Conservation (phyloP, 2,888 invertebrate genomes). For the Oxycera nigricornis region DNA sequence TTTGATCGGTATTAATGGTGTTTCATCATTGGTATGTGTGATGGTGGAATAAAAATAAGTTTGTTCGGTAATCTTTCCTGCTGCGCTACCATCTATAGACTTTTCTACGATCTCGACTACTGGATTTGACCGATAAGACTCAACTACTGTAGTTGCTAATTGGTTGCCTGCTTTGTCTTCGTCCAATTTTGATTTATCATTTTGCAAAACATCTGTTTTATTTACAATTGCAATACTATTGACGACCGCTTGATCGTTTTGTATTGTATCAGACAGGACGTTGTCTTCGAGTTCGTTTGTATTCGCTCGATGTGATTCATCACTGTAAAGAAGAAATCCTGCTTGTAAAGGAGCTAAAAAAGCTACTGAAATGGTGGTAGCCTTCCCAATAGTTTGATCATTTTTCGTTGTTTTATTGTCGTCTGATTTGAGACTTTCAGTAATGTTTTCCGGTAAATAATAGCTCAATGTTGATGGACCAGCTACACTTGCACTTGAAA, state of each 20-base stretch:
- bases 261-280: constrained; percentile 7
- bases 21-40: neutral
- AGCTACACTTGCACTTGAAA: neutral
- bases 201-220: too few relatives aligned
- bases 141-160: neutral
- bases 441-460: neutral
- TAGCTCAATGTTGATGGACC: neutral
- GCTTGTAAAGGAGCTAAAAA: constrained; percentile 70
- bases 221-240: neutral
- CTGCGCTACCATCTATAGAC: constrained; percentile 48
- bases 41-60: neutral
- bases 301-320: constrained; percentile 53
- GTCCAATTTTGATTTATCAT: constrained; percentile 58
- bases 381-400: neutral
- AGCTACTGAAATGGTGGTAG: constrained; percentile 63
- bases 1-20: too few relatives aligned
- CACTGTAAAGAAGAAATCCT: constrained; percentile 65
- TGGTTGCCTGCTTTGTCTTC: neutral
- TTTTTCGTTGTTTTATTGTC: neutral
- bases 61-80: neutral
- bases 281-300: constrained; percentile 9
- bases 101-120: constrained; percentile 66
- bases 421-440: neutral
- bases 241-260: neutral
- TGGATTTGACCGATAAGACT: constrained; percentile 48